Percentiles rank a stretch among this genome's conserved stretches.
phyloP scores from a whole-genome alignment of 2,797 vertebrate species.

The Syncerus caffer region DNA sequence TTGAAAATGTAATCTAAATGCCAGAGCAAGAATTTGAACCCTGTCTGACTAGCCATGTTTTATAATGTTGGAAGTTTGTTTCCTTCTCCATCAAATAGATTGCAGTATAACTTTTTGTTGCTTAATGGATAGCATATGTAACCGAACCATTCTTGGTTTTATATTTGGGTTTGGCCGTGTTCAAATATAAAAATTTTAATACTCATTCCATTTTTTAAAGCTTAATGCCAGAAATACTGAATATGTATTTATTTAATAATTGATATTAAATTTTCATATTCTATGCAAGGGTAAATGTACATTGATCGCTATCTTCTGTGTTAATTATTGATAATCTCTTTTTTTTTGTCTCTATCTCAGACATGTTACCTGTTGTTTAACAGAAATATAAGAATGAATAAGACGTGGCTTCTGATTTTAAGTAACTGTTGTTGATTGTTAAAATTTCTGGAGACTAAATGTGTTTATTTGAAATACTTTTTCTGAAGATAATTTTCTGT shows the following conservation, averaged over 20 bases:
- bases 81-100: neutral
- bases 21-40: neutral
- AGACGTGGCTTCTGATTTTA: neutral
- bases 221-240: constrained; percentile 38
- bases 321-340: constrained; percentile 22
- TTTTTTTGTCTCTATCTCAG: neutral
- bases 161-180: neutral
- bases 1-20: neutral
- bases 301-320: neutral
- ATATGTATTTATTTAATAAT: constrained; percentile 41
- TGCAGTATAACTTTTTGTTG: neutral
- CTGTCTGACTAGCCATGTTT: neutral
- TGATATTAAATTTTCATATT: neutral
- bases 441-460: constrained; percentile 22
- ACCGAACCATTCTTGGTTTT: constrained; percentile 1
- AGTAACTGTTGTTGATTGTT: neutral
- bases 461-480: neutral
- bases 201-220: constrained; percentile 31
- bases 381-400: neutral
- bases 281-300: neutral
- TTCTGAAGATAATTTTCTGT: neutral
- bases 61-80: constrained; percentile 9
- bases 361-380: neutral
- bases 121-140: neutral
- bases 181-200: constrained; percentile 23